Percentiles rank a stretch among this genome's conserved stretches.
phyloP scores from a whole-genome alignment of 2,113 vertebrate species.

The Zootoca vivipara region DNA sequence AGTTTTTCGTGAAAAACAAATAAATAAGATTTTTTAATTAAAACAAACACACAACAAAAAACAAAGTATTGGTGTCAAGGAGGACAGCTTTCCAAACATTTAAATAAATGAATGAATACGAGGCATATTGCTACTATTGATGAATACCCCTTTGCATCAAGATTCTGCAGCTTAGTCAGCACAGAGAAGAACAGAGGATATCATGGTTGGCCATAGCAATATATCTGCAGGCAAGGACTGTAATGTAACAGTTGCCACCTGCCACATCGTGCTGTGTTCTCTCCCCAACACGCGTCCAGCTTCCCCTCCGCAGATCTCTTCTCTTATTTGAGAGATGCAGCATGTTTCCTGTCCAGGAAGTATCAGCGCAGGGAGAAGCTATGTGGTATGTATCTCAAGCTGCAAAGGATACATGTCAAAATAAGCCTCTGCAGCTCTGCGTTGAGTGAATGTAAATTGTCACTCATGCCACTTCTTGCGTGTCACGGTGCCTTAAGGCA shows the following conservation, averaged over 20 bases:
- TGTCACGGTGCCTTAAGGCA: neutral
- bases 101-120: no score
- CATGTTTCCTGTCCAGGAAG: neutral
- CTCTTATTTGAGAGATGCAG: neutral
- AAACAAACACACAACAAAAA: no score
- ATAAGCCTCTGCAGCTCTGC: fast-evolving
- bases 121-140: no score
- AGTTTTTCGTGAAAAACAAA: no score
- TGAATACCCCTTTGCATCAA: neutral
- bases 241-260: neutral
- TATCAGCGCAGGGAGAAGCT: neutral
- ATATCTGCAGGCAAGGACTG: neutral
- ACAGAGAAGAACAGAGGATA: neutral
- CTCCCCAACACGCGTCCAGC: neutral
- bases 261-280: neutral
- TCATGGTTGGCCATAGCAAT: neutral
- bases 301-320: neutral
- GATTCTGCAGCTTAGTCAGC: conserved; percentile 9
- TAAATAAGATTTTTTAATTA: no score
- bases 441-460: neutral
- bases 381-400: neutral
- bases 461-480: neutral
- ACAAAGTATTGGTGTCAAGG: no score
- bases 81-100: no score
- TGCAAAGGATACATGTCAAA: conserved; percentile 17